Conservation (phyloP, 2,113 vertebrate genomes). For the Danionella cerebrum region DNA sequence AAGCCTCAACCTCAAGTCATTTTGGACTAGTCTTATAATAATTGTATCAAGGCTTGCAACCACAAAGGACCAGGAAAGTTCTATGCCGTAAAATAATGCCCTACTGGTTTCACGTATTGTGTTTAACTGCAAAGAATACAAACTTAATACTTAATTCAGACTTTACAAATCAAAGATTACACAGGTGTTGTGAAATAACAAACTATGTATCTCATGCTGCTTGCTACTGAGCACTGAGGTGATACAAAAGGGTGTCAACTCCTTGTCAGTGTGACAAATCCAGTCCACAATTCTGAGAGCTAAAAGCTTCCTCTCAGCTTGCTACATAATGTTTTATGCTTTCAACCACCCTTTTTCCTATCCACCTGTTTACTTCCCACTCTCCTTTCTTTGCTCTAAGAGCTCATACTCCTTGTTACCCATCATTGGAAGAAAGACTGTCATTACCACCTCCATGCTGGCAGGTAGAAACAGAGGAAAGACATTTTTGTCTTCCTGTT, state of each 20-base stretch:
- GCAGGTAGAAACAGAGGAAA: not conserved
- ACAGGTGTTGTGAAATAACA: not conserved
- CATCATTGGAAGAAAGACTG: conserved; percentile 12
- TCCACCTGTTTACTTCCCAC: conserved; percentile 6
- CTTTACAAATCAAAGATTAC: not conserved
- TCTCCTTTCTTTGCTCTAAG: conserved; percentile 14
- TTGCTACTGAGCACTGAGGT: not conserved
- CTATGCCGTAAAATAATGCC: too few relatives aligned
- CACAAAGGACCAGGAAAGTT: too few relatives aligned
- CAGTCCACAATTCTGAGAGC: not conserved
- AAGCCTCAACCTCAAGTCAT: too few relatives aligned
- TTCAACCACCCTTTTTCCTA: not conserved
- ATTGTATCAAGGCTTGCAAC: too few relatives aligned
- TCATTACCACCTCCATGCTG: conserved; percentile 4
- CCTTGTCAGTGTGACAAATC: not conserved
- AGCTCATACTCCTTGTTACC: conserved; percentile 13
- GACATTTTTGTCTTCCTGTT: not conserved
- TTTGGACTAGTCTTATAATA: too few relatives aligned
- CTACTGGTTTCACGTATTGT: too few relatives aligned
- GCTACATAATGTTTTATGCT: conserved; percentile 4
- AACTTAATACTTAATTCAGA: not conserved
- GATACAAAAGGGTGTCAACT: not conserved
- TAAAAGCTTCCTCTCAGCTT: conserved; percentile 8
- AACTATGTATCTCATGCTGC: not conserved
- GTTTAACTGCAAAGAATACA: not conserved